These are phyloP conservation scores for Smittia aterrima DNA, from an alignment of 2,888 invertebrate species.

Conservation along the genomic window DNA sequence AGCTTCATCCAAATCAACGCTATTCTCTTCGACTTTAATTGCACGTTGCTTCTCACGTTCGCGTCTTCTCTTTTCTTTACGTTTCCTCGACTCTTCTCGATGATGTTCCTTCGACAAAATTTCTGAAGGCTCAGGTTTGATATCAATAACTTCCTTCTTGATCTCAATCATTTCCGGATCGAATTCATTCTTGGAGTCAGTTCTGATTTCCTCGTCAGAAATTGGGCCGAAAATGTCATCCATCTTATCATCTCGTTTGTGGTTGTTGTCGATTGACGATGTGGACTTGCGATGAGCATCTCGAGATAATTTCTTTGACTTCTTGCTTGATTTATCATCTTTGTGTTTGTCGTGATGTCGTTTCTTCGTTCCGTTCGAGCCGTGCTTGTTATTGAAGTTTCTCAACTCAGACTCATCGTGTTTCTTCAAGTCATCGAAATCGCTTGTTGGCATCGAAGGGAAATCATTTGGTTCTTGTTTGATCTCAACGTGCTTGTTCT, in stretches of 20 bases:
- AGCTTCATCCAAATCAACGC: conserved; percentile 76
- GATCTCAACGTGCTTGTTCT: conserved; percentile 43
- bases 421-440: conserved; percentile 23
- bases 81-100: conserved; percentile 50
- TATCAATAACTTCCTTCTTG: conserved; percentile 25
- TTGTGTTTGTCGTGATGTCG: conserved; percentile 57
- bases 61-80: conserved; percentile 63
- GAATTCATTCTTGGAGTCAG: conserved; percentile 16
- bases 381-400: conserved; percentile 61
- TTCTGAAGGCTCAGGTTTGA: not conserved
- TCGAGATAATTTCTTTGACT: conserved; percentile 56
- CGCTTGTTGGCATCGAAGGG: not conserved
- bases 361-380: conserved; percentile 35
- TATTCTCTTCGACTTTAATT: conserved; percentile 68
- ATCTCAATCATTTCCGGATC: not conserved
- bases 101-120: conserved; percentile 16
- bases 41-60: conserved; percentile 59
- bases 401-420: conserved; percentile 47
- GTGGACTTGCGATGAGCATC: conserved; percentile 40
- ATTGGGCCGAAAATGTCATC: conserved; percentile 85
- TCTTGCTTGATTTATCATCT: conserved; percentile 57
- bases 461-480: conserved; percentile 18
- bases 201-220: conserved; percentile 65
- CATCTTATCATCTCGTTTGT: conserved; percentile 75
- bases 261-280: conserved; percentile 45